Evolutionary conservation across 2,797 vertebrate genomes (phyloP), one percentile per base, ranked within the genome.

Genomic region (Manis pentadactyla): DNA sequence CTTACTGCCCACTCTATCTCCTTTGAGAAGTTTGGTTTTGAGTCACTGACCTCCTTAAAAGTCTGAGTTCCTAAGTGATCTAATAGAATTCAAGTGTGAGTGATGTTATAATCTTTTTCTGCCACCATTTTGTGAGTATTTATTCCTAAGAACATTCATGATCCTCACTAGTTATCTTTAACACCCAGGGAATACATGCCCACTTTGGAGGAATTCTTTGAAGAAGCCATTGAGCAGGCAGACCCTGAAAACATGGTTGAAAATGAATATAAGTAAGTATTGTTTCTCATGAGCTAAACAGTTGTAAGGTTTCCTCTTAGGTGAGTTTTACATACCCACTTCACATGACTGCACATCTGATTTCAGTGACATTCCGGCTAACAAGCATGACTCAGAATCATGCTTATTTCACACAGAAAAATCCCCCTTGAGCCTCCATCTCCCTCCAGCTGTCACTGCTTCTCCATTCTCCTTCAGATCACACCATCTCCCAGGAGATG

Each of bases 231-330:
- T 93, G 99, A 99, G 94, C 99, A 99, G 98, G 99, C 99, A 2
- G 99, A 99, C 95, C 99, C 99, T 46, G 98, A 99, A 92, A 99
- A 99, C 98, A 99, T 99, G 99, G 99, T 99, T 97, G 99, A 99
- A 98, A 99, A 99, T 25, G 99, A 99, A 96, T 99, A 99, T 98
- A 99, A 99, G 99, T 99, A 98, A 39, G 99, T 98, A 69, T 15
- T 0, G 53, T 63, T 94, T 87, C n/a, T 75, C 53, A 39, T 51
- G 11, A 79, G 39, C n/a, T 34, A 39, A 75, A 68, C 63, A 39
- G 37, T 39, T 11, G 46, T 46, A 46, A 46, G 46, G 46, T 74
- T 84, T 87, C 31, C 66, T 69, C n/a, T 39, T 64, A 51, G 75
- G 17, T 86, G 82, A 93, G 63, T 75, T 75, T 59, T n/a, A 31